Evolutionary conservation across 2,888 invertebrate genomes (phyloP).

Genomic region (Aleiodes alternator): DNA sequence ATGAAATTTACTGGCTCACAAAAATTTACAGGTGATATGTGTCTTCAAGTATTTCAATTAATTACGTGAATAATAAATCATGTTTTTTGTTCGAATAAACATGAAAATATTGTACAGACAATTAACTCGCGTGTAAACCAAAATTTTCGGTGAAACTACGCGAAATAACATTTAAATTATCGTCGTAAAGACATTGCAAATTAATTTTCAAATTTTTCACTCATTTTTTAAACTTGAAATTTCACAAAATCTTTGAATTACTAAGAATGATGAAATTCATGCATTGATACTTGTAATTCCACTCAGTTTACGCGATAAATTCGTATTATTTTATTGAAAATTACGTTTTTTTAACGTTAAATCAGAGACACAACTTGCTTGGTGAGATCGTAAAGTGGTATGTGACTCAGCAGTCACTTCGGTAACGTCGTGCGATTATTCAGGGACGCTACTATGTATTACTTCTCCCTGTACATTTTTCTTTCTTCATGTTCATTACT

Average conservation of each 20-base stretch:
- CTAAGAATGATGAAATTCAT: neutral
- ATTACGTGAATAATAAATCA: neutral
- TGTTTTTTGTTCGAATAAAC: no score
- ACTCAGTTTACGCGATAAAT: neutral
- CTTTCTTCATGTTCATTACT: neutral
- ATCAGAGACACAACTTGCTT: slow-evolving; percentile 54
- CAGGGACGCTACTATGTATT: slow-evolving; percentile 53
- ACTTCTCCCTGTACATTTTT: slow-evolving; percentile 53
- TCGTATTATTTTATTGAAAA: neutral
- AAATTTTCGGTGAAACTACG: neutral
- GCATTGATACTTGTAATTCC: no score
- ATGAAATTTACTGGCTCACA: neutral
- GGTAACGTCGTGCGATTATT: slow-evolving; percentile 49
- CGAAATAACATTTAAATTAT: neutral
- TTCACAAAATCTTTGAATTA: neutral
- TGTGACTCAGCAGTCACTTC: slow-evolving; percentile 57
- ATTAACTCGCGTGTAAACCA: neutral
- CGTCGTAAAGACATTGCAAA: no score
- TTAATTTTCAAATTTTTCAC: no score
- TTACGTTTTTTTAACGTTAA: neutral
- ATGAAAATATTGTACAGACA: neutral
- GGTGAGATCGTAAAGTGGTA: slow-evolving; percentile 49
- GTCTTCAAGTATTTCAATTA: neutral
- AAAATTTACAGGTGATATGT: neutral
- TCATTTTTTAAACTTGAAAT: neutral